phyloP scores from a whole-genome alignment of 2,888 invertebrate species.

The Druceiella hillmani region DNA sequence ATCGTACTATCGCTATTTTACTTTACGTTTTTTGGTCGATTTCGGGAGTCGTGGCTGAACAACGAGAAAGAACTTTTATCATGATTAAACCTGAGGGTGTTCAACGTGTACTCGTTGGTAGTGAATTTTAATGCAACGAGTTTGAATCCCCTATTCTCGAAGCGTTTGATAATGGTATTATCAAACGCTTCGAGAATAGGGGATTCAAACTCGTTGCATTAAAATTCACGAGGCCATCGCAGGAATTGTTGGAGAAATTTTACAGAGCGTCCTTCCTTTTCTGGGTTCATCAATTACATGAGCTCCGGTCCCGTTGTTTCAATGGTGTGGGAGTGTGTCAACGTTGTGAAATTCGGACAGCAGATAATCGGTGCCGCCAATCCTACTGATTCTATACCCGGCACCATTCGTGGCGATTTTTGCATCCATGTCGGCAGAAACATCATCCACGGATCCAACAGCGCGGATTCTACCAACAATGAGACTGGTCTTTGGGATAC shows the following conservation, averaged over 20 bases:
- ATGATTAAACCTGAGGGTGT: conserved; percentile 99
- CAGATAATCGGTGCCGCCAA: conserved; percentile 96
- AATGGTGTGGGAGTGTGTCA: conserved; percentile 96
- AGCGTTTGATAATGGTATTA: too few species aligned
- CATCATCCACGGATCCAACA: conserved; percentile 95
- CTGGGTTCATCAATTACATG: conserved; percentile 92
- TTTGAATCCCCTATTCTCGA: too few species aligned
- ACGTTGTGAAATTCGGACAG: conserved; percentile 92
- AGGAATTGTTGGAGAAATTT: conserved; percentile 84
- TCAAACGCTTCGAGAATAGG: conserved; percentile 92
- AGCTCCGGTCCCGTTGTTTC: conserved; percentile 91
- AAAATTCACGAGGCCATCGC: conserved; percentile 87
- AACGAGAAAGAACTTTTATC: conserved; percentile 92
- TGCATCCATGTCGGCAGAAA: conserved; percentile 96
- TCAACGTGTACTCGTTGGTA: conserved; percentile 93
- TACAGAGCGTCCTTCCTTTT: conserved; percentile 94
- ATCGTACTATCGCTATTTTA: conserved; percentile 53
- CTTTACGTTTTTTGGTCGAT: conserved; percentile 56
- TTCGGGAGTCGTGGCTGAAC: conserved; percentile 62
- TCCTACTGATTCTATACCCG: conserved; percentile 91
- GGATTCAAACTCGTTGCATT: conserved; percentile 95
- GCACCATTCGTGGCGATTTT: conserved; percentile 96
- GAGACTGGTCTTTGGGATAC: conserved; percentile 97
- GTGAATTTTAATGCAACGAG: too few species aligned
- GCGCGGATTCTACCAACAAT: conserved; percentile 91